Percentiles rank a stretch among this genome's conserved stretches.
Conservation (phyloP, 2,113 vertebrate genomes). For the Amphilophus citrinellus region DNA sequence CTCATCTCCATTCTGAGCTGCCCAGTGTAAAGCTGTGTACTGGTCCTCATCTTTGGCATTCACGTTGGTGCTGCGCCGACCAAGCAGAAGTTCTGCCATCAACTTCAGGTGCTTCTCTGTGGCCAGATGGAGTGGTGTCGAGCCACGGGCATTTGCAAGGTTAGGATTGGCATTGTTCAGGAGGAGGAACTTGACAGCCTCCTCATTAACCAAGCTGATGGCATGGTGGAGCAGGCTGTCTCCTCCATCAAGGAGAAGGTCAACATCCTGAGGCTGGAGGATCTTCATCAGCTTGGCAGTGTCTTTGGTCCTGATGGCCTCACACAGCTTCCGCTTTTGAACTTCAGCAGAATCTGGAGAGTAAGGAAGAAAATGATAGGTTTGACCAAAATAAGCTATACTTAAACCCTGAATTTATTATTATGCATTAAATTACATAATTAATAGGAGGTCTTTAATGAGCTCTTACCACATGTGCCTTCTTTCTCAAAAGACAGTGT, state of each 20-base stretch:
- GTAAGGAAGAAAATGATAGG: not conserved
- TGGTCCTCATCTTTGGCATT: constrained; percentile 96
- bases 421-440: not conserved
- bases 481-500: constrained; percentile 95
- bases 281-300: constrained; percentile 96
- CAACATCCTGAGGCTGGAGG: constrained; percentile 97
- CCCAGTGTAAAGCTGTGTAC: constrained; percentile 95
- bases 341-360: constrained; percentile 89
- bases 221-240: constrained; percentile 92
- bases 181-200: constrained; percentile 94
- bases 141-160: constrained; percentile 86
- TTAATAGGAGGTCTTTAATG: not conserved
- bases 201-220: constrained; percentile 89
- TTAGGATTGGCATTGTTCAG: constrained; percentile 93
- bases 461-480: constrained; percentile 84
- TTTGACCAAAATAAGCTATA: not conserved
- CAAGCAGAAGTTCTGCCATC: constrained; percentile 90
- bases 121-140: constrained; percentile 92
- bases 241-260: constrained; percentile 89
- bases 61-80: constrained; percentile 90
- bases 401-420: too few species aligned
- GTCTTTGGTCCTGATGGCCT: constrained; percentile 91
- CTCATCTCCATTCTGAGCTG: constrained; percentile 93
- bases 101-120: constrained; percentile 87
- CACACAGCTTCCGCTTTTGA: constrained; percentile 92